Conservation (phyloP, 1,140 invertebrate genomes). For the Mercenaria mercenaria region DNA sequence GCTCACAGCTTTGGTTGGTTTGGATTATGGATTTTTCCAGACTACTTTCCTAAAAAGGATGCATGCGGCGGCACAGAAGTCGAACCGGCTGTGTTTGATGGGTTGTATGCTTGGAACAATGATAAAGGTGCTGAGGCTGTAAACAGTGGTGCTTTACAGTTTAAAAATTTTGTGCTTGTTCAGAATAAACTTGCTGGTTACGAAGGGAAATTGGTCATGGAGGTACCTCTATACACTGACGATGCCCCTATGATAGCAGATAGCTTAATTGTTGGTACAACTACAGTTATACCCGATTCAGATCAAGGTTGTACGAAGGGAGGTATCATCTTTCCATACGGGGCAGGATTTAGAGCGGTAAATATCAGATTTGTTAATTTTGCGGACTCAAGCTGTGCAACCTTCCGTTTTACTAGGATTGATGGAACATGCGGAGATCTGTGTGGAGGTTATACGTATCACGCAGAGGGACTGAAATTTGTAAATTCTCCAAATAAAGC, state of each 20-base stretch:
- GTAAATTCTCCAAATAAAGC: slow-evolving; percentile 76
- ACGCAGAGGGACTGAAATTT: slow-evolving; percentile 66
- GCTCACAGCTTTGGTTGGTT: slow-evolving; percentile 84
- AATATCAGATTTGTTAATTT: slow-evolving; percentile 78
- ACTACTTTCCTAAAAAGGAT: slow-evolving; percentile 73
- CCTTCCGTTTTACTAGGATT: slow-evolving; percentile 75
- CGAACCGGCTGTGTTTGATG: slow-evolving; percentile 72
- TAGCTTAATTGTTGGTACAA: slow-evolving; percentile 73
- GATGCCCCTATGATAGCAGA: slow-evolving; percentile 72
- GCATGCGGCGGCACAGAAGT: slow-evolving; percentile 61
- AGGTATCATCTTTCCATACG: slow-evolving; percentile 79
- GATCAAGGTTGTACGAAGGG: slow-evolving; percentile 70
- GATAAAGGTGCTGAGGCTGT: slow-evolving; percentile 84
- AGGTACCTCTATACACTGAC: slow-evolving; percentile 58
- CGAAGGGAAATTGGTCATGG: slow-evolving; percentile 74
- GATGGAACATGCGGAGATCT: slow-evolving; percentile 70
- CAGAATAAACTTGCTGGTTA: slow-evolving; percentile 81
- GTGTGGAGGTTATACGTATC: slow-evolving; percentile 77
- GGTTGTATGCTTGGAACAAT: slow-evolving; percentile 80
- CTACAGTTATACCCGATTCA: slow-evolving; percentile 26
- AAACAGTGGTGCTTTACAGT: slow-evolving; percentile 81
- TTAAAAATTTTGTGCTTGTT: slow-evolving; percentile 80
- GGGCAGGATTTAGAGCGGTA: slow-evolving; percentile 69
- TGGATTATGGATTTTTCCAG: slow-evolving; percentile 84
- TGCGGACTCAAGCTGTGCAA: slow-evolving; percentile 61